Evolutionary conservation across 1,140 invertebrate genomes (phyloP).

Genomic region (Macrotrachela quadricornifera): DNA sequence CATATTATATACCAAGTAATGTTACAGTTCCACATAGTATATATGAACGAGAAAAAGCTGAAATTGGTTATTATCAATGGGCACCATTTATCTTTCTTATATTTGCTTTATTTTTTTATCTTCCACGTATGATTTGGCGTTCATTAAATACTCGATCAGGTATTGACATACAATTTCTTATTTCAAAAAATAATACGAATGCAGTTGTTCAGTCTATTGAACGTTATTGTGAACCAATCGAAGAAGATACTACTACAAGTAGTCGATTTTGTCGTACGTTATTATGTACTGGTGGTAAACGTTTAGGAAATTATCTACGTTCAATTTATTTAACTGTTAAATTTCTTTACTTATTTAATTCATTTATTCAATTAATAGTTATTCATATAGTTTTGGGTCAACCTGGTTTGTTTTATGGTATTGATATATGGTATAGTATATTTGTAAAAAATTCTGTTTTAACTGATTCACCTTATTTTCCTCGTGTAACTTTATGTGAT

Average conservation of each 20-base stretch:
- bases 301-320: neutral
- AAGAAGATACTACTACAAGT: neutral
- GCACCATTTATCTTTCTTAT: conserved; percentile 9
- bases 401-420: neutral
- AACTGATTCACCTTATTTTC: conserved; percentile 12
- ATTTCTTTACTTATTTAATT: neutral
- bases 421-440: neutral
- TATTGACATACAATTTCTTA: conserved; percentile 3
- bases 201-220: neutral
- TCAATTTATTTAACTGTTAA: neutral
- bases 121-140: conserved; percentile 8
- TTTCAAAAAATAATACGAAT: neutral
- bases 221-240: neutral
- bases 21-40: neutral
- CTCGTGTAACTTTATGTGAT: neutral
- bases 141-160: conserved; percentile 5
- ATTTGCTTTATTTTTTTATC: conserved; percentile 10
- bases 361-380: neutral
- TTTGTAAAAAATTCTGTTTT: neutral
- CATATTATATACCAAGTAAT: conserved; percentile 3
- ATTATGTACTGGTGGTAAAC: neutral
- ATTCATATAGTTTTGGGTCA: neutral
- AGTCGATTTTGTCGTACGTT: neutral
- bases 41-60: neutral
- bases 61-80: conserved; percentile 10